Base-by-base conservation (phyloP, 2,797 vertebrate species). In the Trematocara caparti region DNA sequence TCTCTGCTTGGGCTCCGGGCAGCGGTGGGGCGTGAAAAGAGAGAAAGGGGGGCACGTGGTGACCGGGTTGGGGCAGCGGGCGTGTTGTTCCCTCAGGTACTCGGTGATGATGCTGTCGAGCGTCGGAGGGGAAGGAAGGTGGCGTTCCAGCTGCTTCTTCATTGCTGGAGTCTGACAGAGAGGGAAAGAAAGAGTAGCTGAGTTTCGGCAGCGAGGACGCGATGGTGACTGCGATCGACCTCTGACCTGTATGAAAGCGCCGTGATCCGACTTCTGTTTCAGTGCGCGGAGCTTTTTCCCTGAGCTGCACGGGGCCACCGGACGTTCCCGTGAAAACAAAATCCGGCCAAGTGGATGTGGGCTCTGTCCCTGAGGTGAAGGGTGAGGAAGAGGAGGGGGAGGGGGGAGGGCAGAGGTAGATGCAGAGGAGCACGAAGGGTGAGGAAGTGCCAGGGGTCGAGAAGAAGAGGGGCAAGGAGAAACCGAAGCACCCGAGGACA, bases 71-170 rank as follows among this genome's bases (percentile, higher is more conserved):
- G 97, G 98, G 95, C 98, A 99, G 90, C 97, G 97, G 15, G 98
- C 97, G 1, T 99, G 98, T 83, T 99, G 98, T 84, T 99, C 98
- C 86, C 98, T 95, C 93, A 99, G 96, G 90, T 99, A 99, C 88
- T 99, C 98, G 1, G 97, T 99, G 95, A 99, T 98, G 95, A 99
- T 99, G 94, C 97, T 96, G 96, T 99, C 98, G 82, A 99, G 94
- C 0, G 97, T 96, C 21, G 98, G 98, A 1, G 98, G 98, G 43
- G 97, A 97, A 51, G 98, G 98, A 57, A 97, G 96, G 89, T 97
- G 97, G 78, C 96, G 95, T 91, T 99, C 98, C 94, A 97, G 78
- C 94, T 97, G 97, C 87, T 98, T 99, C 95, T 97, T 98, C 96
- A 99, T 97, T 82, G 98, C 98, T 32, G 98, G 98, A 91, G 97